Evolutionary conservation across 2,888 invertebrate species (phyloP), one percentile per base, ranked within the genome.

Genomic region (Copidosoma aretas): DNA sequence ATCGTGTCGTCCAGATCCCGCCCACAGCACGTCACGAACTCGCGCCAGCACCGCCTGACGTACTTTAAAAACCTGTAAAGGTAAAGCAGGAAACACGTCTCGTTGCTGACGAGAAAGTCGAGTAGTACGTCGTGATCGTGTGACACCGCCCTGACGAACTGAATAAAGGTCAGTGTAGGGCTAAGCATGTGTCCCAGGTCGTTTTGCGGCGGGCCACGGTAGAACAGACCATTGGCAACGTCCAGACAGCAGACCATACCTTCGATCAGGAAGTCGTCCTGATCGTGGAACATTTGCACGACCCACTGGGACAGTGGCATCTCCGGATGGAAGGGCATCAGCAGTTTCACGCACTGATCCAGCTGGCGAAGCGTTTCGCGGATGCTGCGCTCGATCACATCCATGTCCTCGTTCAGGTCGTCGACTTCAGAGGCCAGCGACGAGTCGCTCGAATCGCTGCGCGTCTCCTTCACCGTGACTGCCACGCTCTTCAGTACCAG

Each of bases 201-300:
- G 1, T 92, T 92, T 76, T 91, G 92, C 68, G 92, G 89, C 0
- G 92, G 91, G 78, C 93, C 92, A 61, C 93, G 88, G 80, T 93
- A 92, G 32, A 92, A 92, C 67, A 95, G 90, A 52, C 94, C 94
- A 25, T 92, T 91, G 0, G 93, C 93, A 57, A 95, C 94, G 82
- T 95, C 95, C 60, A 95, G 84, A 49, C 93, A 93, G 82, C 95
- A 95, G 10, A 95, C 93, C 94, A 95, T 94, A 3, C 94, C 92
- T 85, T 95, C 95, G 68, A 95, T 93, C 75, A 95, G 85, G 78
- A 93, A 93, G 84, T 95, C 95, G 80, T 95, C 95, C 82, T 95
- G 95, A 84, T 95, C 94, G 77, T 92, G 92, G 79, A 95, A 95
- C 67, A 95, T 85, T 82, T 93, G 93, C 68, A 95, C 92, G 61